Evolutionary conservation across 2,888 invertebrate species (phyloP).

Genomic region (Orchestes rusci): DNA sequence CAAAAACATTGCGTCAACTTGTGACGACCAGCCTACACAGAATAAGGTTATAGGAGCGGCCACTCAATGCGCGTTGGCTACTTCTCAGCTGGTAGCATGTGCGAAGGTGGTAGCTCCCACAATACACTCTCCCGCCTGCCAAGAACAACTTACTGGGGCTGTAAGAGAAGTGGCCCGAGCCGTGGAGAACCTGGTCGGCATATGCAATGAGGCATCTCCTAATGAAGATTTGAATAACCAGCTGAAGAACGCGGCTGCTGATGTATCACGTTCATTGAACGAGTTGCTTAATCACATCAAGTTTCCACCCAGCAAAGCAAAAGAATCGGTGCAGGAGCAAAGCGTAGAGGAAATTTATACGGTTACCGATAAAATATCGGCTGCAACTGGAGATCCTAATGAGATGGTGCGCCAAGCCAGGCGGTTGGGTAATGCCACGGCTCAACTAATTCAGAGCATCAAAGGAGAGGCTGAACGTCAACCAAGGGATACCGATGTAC

Average conservation of each 20-base stretch:
- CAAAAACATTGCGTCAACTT: constrained; percentile 90
- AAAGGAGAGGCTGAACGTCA: constrained; percentile 90
- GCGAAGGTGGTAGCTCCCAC: constrained; percentile 90
- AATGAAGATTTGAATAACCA: constrained; percentile 63
- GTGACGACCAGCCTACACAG: constrained; percentile 72
- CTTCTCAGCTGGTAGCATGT: constrained; percentile 95
- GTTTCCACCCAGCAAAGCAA: constrained; percentile 53
- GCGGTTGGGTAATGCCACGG: constrained; percentile 87
- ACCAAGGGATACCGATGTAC: constrained; percentile 73
- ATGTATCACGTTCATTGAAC: constrained; percentile 76
- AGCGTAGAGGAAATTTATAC: constrained; percentile 85
- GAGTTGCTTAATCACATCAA: constrained; percentile 87
- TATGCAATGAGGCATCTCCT: constrained; percentile 67
- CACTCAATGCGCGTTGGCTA: constrained; percentile 93
- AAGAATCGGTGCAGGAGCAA: constrained; percentile 61
- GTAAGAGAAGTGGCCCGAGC: constrained; percentile 89
- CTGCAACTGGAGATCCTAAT: constrained; percentile 76
- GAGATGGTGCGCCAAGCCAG: constrained; percentile 94
- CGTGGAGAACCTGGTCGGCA: constrained; percentile 80
- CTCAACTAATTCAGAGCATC: constrained; percentile 88
- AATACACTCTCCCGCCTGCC: constrained; percentile 70
- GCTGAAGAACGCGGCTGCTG: constrained; percentile 75
- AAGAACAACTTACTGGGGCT: constrained; percentile 87
- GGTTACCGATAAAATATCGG: constrained; percentile 82
- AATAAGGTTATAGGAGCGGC: constrained; percentile 91